phyloP scores from a whole-genome alignment of 2,888 invertebrate genomes.

The Tetropium fuscum region DNA sequence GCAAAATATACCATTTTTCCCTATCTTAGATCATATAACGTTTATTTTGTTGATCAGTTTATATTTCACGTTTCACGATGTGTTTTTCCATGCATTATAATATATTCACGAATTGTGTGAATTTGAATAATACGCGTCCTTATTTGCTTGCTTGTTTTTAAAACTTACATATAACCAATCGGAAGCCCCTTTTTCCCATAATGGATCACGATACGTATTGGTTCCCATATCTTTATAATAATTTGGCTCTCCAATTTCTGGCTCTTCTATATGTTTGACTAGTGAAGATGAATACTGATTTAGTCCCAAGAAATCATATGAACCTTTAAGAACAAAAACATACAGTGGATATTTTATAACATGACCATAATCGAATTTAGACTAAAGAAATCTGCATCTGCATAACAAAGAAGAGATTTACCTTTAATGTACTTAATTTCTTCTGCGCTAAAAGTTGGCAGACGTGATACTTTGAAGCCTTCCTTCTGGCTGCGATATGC shows the following conservation, averaged over 20 bases:
- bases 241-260: slow-evolving; percentile 12
- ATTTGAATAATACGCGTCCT: too few species aligned
- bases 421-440: slow-evolving; percentile 71
- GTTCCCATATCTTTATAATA: slow-evolving; percentile 51
- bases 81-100: too few species aligned
- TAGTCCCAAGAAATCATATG: slow-evolving; percentile 79
- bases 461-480: slow-evolving; percentile 71
- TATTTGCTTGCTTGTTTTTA: too few species aligned
- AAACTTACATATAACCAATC: slow-evolving; percentile 33
- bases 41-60: too few species aligned
- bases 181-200: slow-evolving; percentile 49
- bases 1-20: too few species aligned
- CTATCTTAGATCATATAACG: too few species aligned
- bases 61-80: too few species aligned
- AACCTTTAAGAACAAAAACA: slow-evolving; percentile 60
- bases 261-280: slow-evolving; percentile 51
- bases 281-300: slow-evolving; percentile 78
- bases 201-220: slow-evolving; percentile 52
- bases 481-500: slow-evolving; percentile 71
- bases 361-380: too few species aligned
- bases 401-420: neutral
- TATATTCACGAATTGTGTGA: too few species aligned
- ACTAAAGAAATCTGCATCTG: too few species aligned
- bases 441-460: slow-evolving; percentile 71
- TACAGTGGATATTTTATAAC: neutral